Base-by-base conservation (phyloP, 2,888 invertebrate species). In the Drosophila anomelani region DNA sequence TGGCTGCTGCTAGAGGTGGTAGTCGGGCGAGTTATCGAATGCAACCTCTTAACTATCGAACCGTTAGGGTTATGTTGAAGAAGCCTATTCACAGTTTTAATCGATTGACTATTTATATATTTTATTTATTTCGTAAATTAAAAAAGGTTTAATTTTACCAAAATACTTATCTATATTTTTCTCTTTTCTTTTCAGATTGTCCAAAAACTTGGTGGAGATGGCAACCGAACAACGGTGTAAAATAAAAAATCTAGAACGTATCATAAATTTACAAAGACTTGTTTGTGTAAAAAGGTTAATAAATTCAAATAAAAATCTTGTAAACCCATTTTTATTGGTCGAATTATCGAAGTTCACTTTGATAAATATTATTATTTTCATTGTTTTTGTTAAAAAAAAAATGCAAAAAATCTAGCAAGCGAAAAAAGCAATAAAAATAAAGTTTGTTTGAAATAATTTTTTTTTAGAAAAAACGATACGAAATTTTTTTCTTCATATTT, bases 221-320 rank as follows among this genome's bases (percentile, higher is more conserved):
- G 96, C 75, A 95, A 95, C 74, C 94, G 97, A 84, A 96, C 96
- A 91, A 96, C 95, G 93, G 97, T 97, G 94, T 97, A 91, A 90
- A 85, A 81, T 76, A 76, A 66, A 68, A 76, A 66, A 68, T 80
- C 39, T 78, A 82, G 74, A 55, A 58, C 61, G 10, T 57, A 55
- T 38, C 57, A 62, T 70, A 77, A 76, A 63, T 47, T 75, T 78
- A 70, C 76, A 68, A 79, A 67, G 80, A 81, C 84, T 80, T 85
- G 87, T 81, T 86, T 85, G 71, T 87, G 81, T 78, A 77, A 74
- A 51, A 51, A 51, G 69, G 38, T 77, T 84, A 82, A 84, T 81
- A 86, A 84, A 89, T 79, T 82, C 53, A 51, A 80, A 59, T 41
- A n/a, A 76, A 75, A 44, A 60, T 85, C 76, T 76, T 83, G 77